phyloP scores from a whole-genome alignment of 2,797 vertebrate genomes.

The Okamejei kenojei region DNA sequence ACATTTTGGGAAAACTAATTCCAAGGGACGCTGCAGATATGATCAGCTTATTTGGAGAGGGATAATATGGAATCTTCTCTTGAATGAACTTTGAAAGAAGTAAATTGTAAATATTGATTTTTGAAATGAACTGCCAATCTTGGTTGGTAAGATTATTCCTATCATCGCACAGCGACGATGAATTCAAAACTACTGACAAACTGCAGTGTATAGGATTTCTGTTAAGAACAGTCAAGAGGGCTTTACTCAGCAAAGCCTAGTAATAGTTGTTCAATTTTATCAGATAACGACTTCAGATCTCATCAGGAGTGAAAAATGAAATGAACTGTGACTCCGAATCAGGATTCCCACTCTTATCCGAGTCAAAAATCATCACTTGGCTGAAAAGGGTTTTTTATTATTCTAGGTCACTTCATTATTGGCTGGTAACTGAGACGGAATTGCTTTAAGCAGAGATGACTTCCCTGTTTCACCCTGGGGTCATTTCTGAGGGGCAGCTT shows the following conservation, averaged over 20 bases:
- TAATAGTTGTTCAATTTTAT: slow-evolving; percentile 99
- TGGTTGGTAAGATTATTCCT: slow-evolving; percentile 97
- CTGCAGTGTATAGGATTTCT: slow-evolving; percentile 99
- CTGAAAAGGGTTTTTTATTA: slow-evolving; percentile 97
- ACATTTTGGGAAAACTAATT: slow-evolving; percentile 99
- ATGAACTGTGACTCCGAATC: slow-evolving; percentile 99
- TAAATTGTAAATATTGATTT: slow-evolving; percentile 99
- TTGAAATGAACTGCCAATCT: slow-evolving; percentile 99
- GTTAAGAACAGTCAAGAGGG: slow-evolving; percentile 90
- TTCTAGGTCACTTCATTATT: slow-evolving; percentile 99
- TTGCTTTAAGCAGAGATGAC: slow-evolving; percentile 90
- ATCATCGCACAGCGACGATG: slow-evolving; percentile 95
- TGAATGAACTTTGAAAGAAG: slow-evolving; percentile 99
- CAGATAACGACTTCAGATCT: slow-evolving; percentile 98
- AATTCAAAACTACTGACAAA: slow-evolving; percentile 99
- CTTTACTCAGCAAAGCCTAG: slow-evolving; percentile 89
- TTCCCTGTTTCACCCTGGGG: slow-evolving; percentile 91
- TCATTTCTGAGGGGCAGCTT: slow-evolving; percentile 96
- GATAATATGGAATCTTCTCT: slow-evolving; percentile 99
- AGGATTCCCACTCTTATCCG: slow-evolving; percentile 98
- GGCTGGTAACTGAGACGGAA: slow-evolving; percentile 80
- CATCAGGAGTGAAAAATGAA: slow-evolving; percentile 99
- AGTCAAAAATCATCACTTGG: slow-evolving; percentile 89
- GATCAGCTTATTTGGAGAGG: slow-evolving; percentile 99
- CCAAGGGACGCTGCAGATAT: slow-evolving; percentile 89